Percentiles rank a stretch among this genome's conserved stretches.
These are phyloP conservation scores for Temnothorax nylanderi DNA, from an alignment of 1,140 invertebrate species.

Conservation along the genomic window DNA sequence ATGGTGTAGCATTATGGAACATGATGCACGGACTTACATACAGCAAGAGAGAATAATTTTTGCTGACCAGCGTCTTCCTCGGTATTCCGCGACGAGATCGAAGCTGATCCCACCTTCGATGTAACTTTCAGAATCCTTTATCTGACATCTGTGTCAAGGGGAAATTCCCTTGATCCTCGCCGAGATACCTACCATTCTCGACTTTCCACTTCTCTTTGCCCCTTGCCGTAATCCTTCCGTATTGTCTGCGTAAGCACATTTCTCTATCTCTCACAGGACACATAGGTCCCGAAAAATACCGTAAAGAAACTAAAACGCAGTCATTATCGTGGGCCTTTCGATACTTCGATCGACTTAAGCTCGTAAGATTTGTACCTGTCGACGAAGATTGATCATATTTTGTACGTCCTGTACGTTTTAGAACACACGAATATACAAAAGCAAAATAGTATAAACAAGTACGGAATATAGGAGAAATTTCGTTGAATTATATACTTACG, in stretches of 20 bases:
- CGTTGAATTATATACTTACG: not conserved
- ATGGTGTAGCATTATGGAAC: not conserved
- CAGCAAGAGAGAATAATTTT: slow-evolving; percentile 43
- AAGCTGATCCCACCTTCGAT: slow-evolving; percentile 49
- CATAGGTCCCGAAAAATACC: slow-evolving; percentile 13
- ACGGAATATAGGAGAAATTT: not conserved
- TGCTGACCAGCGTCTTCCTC: slow-evolving; percentile 49
- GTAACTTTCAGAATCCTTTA: slow-evolving; percentile 71
- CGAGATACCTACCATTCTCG: slow-evolving; percentile 57
- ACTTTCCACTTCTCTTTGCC: slow-evolving; percentile 45
- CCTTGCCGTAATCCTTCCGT: slow-evolving; percentile 54
- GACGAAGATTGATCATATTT: slow-evolving; percentile 39
- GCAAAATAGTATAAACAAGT: not conserved
- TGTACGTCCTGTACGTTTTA: not conserved
- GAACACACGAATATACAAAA: not conserved
- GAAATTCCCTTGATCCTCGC: slow-evolving; percentile 68
- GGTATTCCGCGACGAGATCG: slow-evolving; percentile 22
- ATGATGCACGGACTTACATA: slow-evolving; percentile 3
- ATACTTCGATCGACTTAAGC: not conserved
- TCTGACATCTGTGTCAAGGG: slow-evolving; percentile 72
- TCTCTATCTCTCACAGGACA: not conserved
- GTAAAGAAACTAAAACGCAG: slow-evolving; percentile 25
- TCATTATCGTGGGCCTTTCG: slow-evolving; percentile 6
- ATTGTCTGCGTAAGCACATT: slow-evolving; percentile 39
- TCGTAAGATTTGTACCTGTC: slow-evolving; percentile 9